Evolutionary conservation across 2,888 invertebrate genomes (phyloP), one percentile per base, ranked within the genome.

Genomic region (Petrolisthes cinctipes): DNA sequence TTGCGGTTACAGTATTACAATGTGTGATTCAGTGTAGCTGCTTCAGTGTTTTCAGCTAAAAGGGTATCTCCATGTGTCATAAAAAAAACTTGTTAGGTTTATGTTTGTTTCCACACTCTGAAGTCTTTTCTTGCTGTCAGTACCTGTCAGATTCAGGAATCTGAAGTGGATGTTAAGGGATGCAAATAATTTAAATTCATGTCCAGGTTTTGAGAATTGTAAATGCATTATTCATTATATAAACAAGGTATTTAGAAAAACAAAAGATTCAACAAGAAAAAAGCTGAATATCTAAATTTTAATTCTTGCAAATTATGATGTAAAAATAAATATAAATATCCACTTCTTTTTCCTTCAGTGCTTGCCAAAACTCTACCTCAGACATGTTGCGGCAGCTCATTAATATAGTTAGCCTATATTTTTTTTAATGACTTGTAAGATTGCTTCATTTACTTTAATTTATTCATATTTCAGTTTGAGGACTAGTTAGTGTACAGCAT

Each of bases 321-420:
- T 37, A 80, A 80, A 61, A 61, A 17, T 11, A 76, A 23, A 83
- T 11, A 53, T 7, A 83, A 57, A 37, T 56, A 73, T 80, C 85
- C 85, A 85, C 51, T 80, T 85, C 80, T 73, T n/a, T 80, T 81
- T 85, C 80, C 85, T 71, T 57, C 85, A 85, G 80, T 85, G 80
- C 85, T 85, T 85, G 85, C 85, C 85, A 85, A 78, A 80, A 80
- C 78, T 85, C 85, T 85, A 85, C 85, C 85, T 85, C 85, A 85
- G 85, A 80, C 85, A 85, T 73, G 73, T 80, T 57, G 57, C 71
- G 85, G 85, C 85, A 85, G 85, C 85, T 66, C 71, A 37, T 37
- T 37, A 37, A 37, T 37, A 37, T 37, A 37, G 37, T 37, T 37
- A 37, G 37, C 37, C 37, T 37, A 37, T 37, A 37, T 37, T 37